Evolutionary conservation across 2,113 vertebrate genomes (phyloP), one percentile per base, ranked within the genome.

Genomic region (Sprattus sprattus): DNA sequence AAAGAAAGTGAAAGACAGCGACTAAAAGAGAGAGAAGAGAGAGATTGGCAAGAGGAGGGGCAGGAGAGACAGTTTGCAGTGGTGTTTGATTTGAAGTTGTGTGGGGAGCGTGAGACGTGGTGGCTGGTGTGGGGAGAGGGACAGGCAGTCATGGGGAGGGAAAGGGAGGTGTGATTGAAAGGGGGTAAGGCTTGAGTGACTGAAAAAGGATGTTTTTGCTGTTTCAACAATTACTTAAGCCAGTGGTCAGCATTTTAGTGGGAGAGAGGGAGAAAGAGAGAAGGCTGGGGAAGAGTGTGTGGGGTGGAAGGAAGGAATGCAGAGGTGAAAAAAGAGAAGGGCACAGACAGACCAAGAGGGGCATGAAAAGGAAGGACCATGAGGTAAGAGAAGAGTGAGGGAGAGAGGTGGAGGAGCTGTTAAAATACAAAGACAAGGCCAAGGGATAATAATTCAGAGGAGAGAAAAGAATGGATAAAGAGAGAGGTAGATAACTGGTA

Each of bases 391-490:
- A 0, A 52, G 57, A 78, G n/a, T 28, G 54, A 84, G 54, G 44
- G 28, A 71, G 83, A 46, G 60, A 78, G 64, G 80, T 47, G 25
- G 28, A 78, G 28, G 22, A 78, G 28, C 71, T 18, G 28, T 6
- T 78, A 39, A 39, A 28, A 78, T 20, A 44, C 28, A 32, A 11
- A 39, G 28, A 2, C 71, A 4, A 28, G 71, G 32, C 71, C 39
- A 39, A 15, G 28, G 71, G 71, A 78, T 78, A 16, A 39, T 78
- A 44, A 86, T 46, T 81, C 80, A 86, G 78, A 47, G 52, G 46
- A 32, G 20, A 82, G 28, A 13, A 84, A 46, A 71, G 15, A 82
- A 18, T 11, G 52, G 60, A 64, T 25, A 11, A 18, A n/a, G 28
- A 45, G 81, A 54, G 81, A 52, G 44, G 46, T 45, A 71, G 85